phyloP scores from a whole-genome alignment of 2,888 invertebrate species.

The Apodemia duryi region DNA sequence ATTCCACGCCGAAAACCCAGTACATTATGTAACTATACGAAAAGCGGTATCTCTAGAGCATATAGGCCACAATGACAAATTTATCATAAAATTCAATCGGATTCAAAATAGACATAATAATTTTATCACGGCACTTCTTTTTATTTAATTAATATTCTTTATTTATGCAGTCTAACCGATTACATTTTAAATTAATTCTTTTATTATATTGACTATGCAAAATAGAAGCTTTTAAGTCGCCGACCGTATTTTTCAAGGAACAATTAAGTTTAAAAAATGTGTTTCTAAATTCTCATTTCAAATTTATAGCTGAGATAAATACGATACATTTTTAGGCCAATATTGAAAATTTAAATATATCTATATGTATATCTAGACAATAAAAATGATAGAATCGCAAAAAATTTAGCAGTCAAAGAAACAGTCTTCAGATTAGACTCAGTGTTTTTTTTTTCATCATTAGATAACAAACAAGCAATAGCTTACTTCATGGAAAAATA shows the following conservation, averaged over 20 bases:
- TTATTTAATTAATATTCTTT: constrained; percentile 7
- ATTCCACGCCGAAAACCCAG: no score
- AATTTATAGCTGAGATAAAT: no score
- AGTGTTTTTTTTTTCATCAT: neutral
- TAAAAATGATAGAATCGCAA: no score
- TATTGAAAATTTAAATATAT: no score
- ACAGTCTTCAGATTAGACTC: no score
- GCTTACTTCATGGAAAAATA: no score
- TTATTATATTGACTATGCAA: constrained; percentile 2
- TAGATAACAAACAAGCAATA: neutral
- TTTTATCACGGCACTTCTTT: neutral
- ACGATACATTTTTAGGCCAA: no score
- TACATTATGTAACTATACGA: no score
- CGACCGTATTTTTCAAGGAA: neutral
- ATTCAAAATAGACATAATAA: neutral
- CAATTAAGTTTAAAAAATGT: neutral
- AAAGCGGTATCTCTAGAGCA: neutral
- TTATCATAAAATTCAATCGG: neutral
- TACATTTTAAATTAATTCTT: neutral
- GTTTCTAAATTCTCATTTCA: neutral
- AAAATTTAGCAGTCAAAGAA: no score
- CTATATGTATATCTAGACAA: no score
- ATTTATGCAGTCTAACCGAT: neutral
- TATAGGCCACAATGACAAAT: neutral
- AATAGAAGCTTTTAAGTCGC: constrained; percentile 6